Evolutionary conservation across 92 coral and sea anemone genomes (phyloP), one percentile per base, ranked within the genome.

Genomic region (Palythoa grandiflora): DNA sequence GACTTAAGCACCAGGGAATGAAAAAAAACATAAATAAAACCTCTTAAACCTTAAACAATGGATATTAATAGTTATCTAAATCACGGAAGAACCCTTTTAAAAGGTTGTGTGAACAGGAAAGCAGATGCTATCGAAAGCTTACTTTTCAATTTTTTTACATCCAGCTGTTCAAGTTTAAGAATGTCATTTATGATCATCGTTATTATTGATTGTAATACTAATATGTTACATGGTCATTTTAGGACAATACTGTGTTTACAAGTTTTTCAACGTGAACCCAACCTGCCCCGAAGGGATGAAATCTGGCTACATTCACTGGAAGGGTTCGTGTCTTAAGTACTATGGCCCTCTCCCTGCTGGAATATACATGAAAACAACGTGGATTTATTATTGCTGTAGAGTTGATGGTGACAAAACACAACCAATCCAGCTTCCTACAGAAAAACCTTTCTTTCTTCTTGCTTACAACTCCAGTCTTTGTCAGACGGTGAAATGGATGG

Each of bases 401-500:
- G 60, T 61, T 6, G 83, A 78, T 11, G 83, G 83, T 15, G 71
- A 78, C 70, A 78, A 78, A 36, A 38, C 83, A 57, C 71, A 60
- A 14, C 51, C 83, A 17, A 55, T 78, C 4, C 19, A 78, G 13
- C 83, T 78, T 14, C 83, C 83, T 3, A 54, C 83, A 21, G 38
- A 14, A 35, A 19, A 5, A 2, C 71, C 83, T 0, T 78, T 78
- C 71, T 38, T 78, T 51, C 83, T 78, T 78, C 70, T 78, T 59
- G 71, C 83, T 38, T 78, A 78, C 83, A 78, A 78, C 28, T 78
- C 83, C 48, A 54, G 70, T 39, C 50, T 78, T 38, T 78, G 83
- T 16, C 83, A 78, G 52, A 78, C 83, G 5, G 83, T 78, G 51
- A 78, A 14, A 60, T 78, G 83, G 83, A 78, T 78, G 83, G 83